These are phyloP conservation scores for Tenthredo scrophulariae DNA, from an alignment of 2,888 invertebrate species.

Conservation along the genomic window DNA sequence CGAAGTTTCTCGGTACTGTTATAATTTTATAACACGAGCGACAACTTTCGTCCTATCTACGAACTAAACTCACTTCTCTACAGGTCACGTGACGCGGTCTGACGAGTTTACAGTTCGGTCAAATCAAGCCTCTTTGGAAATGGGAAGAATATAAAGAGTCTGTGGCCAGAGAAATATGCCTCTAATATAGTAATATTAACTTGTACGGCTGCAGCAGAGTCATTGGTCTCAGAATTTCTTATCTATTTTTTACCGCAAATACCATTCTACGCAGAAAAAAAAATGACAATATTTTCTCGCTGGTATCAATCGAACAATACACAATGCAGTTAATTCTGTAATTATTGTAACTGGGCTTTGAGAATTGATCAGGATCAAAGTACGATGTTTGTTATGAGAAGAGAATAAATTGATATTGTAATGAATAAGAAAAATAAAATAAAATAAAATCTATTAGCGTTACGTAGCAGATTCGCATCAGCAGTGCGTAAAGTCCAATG, in stretches of 20 bases:
- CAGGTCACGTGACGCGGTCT: slow-evolving; percentile 24
- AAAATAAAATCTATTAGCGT: neutral
- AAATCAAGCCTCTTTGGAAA: neutral
- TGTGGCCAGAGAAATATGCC: neutral
- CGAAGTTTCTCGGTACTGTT: neutral
- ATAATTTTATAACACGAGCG: slow-evolving; percentile 8
- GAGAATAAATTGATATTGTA: neutral
- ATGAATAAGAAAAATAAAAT: neutral
- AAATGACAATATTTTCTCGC: neutral
- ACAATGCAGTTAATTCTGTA: neutral
- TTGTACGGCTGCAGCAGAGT: neutral
- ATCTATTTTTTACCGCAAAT: neutral
- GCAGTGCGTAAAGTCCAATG: neutral
- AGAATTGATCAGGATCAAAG: slow-evolving; percentile 8
- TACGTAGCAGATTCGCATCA: neutral
- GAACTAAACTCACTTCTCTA: neutral
- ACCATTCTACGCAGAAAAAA: neutral
- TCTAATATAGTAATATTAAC: neutral
- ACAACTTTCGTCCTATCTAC: neutral
- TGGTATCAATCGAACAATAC: neutral
- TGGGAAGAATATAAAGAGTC: neutral
- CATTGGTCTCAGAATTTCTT: neutral
- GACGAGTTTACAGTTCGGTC: slow-evolving; percentile 25
- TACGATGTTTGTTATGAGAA: neutral
- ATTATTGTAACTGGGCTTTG: neutral